Percentiles rank a stretch among this genome's conserved stretches.
These are phyloP conservation scores for Antheraea assamensis DNA, from an alignment of 2,888 invertebrate species.

Conservation along the genomic window DNA sequence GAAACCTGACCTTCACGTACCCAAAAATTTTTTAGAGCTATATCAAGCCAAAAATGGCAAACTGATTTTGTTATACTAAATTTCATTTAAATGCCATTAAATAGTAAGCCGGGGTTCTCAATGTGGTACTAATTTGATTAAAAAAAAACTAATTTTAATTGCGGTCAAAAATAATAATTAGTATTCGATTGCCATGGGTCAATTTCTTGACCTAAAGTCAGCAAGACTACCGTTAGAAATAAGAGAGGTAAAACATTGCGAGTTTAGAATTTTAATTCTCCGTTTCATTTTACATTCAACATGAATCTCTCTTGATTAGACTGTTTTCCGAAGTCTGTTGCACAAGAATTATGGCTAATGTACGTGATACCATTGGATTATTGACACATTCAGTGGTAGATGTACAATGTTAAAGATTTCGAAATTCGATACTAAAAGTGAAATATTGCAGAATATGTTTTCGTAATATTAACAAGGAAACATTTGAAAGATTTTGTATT, in stretches of 20 bases:
- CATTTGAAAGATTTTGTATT: neutral
- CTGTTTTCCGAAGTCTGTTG: neutral
- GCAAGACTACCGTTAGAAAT: slow-evolving; percentile 46
- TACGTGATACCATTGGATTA: neutral
- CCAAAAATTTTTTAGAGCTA: too few species aligned
- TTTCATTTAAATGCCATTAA: neutral
- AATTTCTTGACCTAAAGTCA: neutral
- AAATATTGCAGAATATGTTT: neutral
- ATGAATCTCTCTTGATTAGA: slow-evolving; percentile 48
- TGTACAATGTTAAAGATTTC: neutral
- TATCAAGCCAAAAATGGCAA: neutral
- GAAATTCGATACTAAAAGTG: neutral
- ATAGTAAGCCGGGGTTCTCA: neutral
- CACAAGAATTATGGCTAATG: slow-evolving; percentile 8
- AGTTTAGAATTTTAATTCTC: slow-evolving; percentile 53
- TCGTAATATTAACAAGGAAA: neutral
- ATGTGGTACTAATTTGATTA: neutral
- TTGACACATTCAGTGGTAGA: neutral
- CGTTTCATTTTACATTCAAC: slow-evolving; percentile 52
- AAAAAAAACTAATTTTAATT: neutral
- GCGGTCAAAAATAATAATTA: neutral
- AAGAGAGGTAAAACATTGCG: slow-evolving; percentile 41
- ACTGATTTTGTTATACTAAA: neutral
- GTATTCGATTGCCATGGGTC: neutral
- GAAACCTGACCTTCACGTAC: neutral